Base-by-base conservation (phyloP, 1,140 invertebrate genomes). In the Sinonovacula constricta region DNA sequence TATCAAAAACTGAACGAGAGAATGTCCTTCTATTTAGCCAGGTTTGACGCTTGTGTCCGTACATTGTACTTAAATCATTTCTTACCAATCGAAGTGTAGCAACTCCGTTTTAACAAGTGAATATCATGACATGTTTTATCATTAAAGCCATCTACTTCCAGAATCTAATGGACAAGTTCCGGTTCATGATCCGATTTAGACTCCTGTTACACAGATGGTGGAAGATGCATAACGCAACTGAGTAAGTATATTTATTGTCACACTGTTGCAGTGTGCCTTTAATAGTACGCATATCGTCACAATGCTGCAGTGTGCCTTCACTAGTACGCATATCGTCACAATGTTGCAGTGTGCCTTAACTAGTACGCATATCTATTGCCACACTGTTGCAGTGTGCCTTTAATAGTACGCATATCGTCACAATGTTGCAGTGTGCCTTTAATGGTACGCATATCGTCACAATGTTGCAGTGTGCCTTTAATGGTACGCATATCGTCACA, bases 81-180 rank as follows among this genome's bases (percentile, higher is more conserved):
- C n/a, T n/a, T n/a, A n/a, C n/a, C n/a, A n/a, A n/a, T n/a, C n/a
- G n/a, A n/a, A n/a, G n/a, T n/a, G n/a, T n/a, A n/a, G n/a, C n/a
- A n/a, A n/a, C n/a, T n/a, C n/a, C n/a, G n/a, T n/a, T n/a, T n/a
- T n/a, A n/a, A n/a, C n/a, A n/a, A n/a, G n/a, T n/a, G n/a, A n/a
- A n/a, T n/a, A n/a, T n/a, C n/a, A n/a, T n/a, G n/a, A n/a, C n/a
- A n/a, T n/a, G n/a, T n/a, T n/a, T n/a, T n/a, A n/a, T n/a, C n/a
- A n/a, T n/a, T n/a, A n/a, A n/a, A n/a, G n/a, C n/a, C n/a, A n/a
- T n/a, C n/a, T 39, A 14, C 24, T 51, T 51, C 22, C 33, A 78
- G 75, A 15, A 30, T n/a, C 31, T 78, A 36, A 60, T 78, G 75
- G 31, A 59, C 14, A 78, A 69, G 28, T 60, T 57, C 14, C 51